Conservation (phyloP, 2,797 vertebrate genomes). For the Leptatherina wallacei region DNA sequence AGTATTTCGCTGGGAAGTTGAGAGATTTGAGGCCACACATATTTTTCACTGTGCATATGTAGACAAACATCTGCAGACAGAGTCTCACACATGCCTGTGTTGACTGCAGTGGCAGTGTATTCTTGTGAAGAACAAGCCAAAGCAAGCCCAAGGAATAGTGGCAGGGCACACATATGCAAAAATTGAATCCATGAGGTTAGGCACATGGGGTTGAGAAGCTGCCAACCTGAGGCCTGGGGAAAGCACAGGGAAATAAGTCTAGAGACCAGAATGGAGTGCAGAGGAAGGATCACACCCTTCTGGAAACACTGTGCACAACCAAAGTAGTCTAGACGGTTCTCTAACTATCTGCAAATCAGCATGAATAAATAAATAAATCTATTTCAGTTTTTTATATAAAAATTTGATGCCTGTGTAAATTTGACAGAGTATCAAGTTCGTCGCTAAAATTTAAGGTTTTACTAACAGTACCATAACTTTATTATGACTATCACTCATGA, state of each 20-base stretch:
- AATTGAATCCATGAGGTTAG: constrained; percentile 56
- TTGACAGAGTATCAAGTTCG: neutral
- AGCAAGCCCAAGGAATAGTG: constrained; percentile 42
- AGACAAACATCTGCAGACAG: constrained; percentile 39
- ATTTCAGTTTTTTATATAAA: neutral
- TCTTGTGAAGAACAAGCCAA: constrained; percentile 53
- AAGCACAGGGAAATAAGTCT: constrained; percentile 41
- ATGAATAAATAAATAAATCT: neutral
- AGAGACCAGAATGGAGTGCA: constrained; percentile 35
- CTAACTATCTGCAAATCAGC: constrained; percentile 7
- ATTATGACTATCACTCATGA: neutral
- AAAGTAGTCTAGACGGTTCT: constrained; percentile 12
- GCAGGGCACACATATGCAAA: constrained; percentile 33
- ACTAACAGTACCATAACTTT: neutral
- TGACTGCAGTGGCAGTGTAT: constrained; percentile 39
- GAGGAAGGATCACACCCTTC: constrained; percentile 39
- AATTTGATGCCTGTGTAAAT: constrained; percentile 8
- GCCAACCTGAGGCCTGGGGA: constrained; percentile 53
- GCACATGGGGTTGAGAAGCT: constrained; percentile 55
- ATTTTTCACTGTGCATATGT: constrained; percentile 3
- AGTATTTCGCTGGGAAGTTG: constrained; percentile 47
- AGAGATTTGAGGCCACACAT: constrained; percentile 45
- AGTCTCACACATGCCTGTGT: constrained; percentile 24
- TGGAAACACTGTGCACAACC: constrained; percentile 36
- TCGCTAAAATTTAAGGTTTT: constrained; percentile 4